Evolutionary conservation across 2,113 vertebrate species (phyloP).

Genomic region (Odocoileus virginianus): DNA sequence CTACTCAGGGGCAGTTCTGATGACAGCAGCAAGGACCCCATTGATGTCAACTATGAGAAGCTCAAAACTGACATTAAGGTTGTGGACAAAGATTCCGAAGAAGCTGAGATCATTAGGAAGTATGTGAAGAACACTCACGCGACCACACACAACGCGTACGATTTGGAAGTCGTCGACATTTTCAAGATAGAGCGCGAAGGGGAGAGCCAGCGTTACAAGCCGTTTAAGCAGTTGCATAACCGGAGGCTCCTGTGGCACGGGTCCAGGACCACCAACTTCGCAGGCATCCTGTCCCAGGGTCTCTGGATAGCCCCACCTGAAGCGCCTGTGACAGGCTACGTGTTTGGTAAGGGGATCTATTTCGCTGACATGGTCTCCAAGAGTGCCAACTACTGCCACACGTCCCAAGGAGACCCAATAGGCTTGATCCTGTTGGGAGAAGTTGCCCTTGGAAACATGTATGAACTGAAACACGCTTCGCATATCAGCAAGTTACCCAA

Average conservation of each 20-base stretch:
- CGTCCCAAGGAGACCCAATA: too few relatives aligned
- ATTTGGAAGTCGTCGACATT: constrained; percentile 93
- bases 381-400: too few relatives aligned
- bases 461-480: constrained; percentile 94
- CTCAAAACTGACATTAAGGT: constrained; percentile 96
- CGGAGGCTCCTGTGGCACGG: constrained; percentile 96
- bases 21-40: constrained; percentile 93
- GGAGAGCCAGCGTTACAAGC: constrained; percentile 91
- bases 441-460: constrained; percentile 55
- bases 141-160: constrained; percentile 95
- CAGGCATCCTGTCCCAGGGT: constrained; percentile 96
- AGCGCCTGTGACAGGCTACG: constrained; percentile 86
- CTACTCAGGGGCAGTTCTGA: constrained; percentile 93
- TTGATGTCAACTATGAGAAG: constrained; percentile 98
- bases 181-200: constrained; percentile 95
- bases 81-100: constrained; percentile 89
- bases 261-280: constrained; percentile 95
- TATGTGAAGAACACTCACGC: constrained; percentile 99
- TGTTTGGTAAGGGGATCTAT: too few relatives aligned
- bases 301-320: constrained; percentile 97
- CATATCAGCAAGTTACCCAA: constrained; percentile 96
- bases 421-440: too few relatives aligned
- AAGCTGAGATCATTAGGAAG: constrained; percentile 90
- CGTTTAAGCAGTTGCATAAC: constrained; percentile 94
- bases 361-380: too few relatives aligned